phyloP scores from a whole-genome alignment of 2,113 vertebrate genomes.

The Antechinus stuartii region DNA sequence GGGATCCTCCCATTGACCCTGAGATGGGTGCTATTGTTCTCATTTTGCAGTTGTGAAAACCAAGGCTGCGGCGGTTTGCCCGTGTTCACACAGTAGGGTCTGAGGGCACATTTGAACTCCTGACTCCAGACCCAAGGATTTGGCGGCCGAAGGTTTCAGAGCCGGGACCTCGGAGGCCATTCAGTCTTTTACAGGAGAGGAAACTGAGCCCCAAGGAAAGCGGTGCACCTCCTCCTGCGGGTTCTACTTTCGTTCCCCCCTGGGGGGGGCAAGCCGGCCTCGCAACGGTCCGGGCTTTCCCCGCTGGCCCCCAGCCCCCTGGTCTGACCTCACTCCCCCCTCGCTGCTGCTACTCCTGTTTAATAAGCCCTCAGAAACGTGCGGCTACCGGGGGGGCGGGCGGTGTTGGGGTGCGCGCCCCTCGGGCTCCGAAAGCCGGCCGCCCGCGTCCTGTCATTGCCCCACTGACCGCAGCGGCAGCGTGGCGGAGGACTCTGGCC shows the following conservation, averaged over 20 bases:
- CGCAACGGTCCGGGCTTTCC: background rate
- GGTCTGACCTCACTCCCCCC: background rate
- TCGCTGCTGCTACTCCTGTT: background rate
- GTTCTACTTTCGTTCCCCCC: no score
- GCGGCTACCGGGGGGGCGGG: background rate
- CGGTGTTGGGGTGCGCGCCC: background rate
- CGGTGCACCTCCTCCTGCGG: background rate
- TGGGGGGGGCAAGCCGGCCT: background rate
- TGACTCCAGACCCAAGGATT: background rate
- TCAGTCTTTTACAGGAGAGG: background rate
- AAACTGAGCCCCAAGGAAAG: background rate
- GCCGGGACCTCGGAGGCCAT: background rate
- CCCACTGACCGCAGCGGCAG: background rate
- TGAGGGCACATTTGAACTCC: no score
- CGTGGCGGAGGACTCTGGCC: background rate
- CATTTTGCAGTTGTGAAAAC: background rate
- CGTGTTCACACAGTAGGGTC: background rate
- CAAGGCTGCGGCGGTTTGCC: background rate
- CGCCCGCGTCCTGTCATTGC: background rate
- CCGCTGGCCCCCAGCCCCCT: background rate
- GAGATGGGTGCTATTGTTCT: background rate
- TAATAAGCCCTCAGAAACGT: background rate
- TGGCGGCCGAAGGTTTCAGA: background rate
- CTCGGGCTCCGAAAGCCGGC: background rate
- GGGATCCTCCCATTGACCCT: background rate